Evolutionary conservation across 2,888 invertebrate genomes (phyloP).

Genomic region (Troides helena): DNA sequence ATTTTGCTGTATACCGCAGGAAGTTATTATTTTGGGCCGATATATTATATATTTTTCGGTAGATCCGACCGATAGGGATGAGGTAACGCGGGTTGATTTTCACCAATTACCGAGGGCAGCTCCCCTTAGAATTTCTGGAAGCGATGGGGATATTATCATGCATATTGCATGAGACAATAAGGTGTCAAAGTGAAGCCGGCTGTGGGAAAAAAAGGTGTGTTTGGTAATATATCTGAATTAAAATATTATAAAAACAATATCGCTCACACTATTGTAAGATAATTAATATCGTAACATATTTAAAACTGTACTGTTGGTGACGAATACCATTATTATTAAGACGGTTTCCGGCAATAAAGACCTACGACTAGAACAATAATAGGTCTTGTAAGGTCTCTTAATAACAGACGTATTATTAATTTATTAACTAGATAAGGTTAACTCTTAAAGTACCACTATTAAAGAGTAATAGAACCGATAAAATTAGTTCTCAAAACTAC

Average conservation of each 20-base stretch:
- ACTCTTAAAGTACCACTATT: too few relatives aligned
- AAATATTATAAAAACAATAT: slow-evolving; percentile 8
- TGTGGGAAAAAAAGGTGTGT: slow-evolving; percentile 44
- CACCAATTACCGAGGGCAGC: slow-evolving; percentile 54
- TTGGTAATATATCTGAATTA: slow-evolving; percentile 37
- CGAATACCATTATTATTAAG: too few relatives aligned
- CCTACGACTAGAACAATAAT: too few relatives aligned
- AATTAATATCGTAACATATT: too few relatives aligned
- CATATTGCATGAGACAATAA: slow-evolving; percentile 73
- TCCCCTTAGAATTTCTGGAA: slow-evolving; percentile 44
- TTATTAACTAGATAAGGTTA: too few relatives aligned
- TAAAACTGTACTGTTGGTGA: too few relatives aligned
- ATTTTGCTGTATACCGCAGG: slow-evolving; percentile 2
- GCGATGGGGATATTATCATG: slow-evolving; percentile 60
- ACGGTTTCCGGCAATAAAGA: too few relatives aligned
- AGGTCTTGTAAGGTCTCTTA: too few relatives aligned
- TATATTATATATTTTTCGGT: slow-evolving; percentile 26
- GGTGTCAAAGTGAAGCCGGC: slow-evolving; percentile 57
- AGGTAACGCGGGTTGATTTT: slow-evolving; percentile 48
- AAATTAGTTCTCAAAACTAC: too few relatives aligned
- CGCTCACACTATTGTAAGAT: neutral
- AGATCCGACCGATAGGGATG: slow-evolving; percentile 28
- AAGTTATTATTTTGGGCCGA: slow-evolving; percentile 26
- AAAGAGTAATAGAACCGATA: too few relatives aligned
- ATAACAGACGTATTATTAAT: too few relatives aligned